These are phyloP conservation scores for Anisognathus igniventris DNA, from an alignment of 2,797 vertebrate genomes.

Conservation along the genomic window DNA sequence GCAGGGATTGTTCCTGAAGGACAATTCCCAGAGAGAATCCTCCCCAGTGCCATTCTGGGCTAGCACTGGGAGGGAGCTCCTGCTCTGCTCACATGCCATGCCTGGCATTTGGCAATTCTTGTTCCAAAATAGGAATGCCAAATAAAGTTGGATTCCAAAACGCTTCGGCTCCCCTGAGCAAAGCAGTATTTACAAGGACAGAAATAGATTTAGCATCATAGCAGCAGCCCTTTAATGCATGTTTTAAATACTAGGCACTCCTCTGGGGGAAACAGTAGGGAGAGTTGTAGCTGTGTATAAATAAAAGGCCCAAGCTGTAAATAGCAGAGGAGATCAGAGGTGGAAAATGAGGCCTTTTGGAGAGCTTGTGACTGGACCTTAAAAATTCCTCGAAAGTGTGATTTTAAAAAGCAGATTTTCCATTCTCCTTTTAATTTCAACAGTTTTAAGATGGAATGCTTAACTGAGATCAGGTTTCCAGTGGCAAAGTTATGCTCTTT, in stretches of 20 bases:
- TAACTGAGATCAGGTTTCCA: not conserved
- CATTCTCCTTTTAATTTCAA: not conserved
- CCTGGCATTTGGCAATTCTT: slow-evolving; percentile 23
- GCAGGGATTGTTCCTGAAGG: not conserved
- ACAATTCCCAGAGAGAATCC: not conserved
- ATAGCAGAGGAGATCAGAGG: not conserved
- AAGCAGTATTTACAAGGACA: slow-evolving; percentile 18
- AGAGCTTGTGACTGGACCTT: not conserved
- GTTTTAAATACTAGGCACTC: slow-evolving; percentile 33
- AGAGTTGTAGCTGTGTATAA: not conserved
- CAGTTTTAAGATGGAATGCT: not conserved
- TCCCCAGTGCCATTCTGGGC: not conserved
- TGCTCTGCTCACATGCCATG: not conserved
- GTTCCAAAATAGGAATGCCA: slow-evolving; percentile 31
- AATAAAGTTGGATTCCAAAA: slow-evolving; percentile 38
- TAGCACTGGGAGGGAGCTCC: not conserved
- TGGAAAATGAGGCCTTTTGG: not conserved
- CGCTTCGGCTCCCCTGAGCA: not conserved
- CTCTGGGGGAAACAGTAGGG: not conserved
- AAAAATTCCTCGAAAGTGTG: not conserved
- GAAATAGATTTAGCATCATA: slow-evolving; percentile 5
- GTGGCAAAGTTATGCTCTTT: not conserved
- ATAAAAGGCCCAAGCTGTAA: slow-evolving; percentile 2
- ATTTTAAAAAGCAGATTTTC: not conserved
- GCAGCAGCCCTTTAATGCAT: not conserved